Percentiles rank a stretch among this genome's conserved stretches.
Evolutionary conservation across 2,113 vertebrate genomes (phyloP).

Genomic region (Pheucticus melanocephalus): DNA sequence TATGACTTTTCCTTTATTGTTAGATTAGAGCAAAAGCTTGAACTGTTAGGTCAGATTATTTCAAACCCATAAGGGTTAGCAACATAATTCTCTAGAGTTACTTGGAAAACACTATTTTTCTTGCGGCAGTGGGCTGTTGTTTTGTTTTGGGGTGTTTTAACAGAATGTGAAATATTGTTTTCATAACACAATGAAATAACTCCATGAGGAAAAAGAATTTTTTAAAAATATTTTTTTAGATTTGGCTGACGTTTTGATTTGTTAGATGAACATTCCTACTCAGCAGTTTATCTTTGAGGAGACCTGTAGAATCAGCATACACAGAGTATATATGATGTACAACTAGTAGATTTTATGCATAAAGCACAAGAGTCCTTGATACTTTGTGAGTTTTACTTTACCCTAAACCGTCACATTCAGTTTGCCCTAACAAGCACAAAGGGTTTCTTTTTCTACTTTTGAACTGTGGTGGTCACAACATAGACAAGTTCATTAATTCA

Average conservation of each 20-base stretch:
- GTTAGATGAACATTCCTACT: not conserved
- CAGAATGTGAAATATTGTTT: not conserved
- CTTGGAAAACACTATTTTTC: not conserved
- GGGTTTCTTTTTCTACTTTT: not conserved
- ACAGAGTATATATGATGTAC: not conserved
- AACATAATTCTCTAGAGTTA: not conserved
- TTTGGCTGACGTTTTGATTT: not conserved
- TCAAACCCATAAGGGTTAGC: not conserved
- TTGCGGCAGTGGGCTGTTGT: not conserved
- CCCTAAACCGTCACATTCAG: not conserved
- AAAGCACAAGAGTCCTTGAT: rapidly evolving
- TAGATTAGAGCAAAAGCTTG: not conserved
- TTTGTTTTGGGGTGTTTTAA: not conserved
- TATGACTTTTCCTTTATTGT: not conserved
- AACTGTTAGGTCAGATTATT: not conserved
- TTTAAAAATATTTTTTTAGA: not conserved
- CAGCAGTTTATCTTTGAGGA: not conserved
- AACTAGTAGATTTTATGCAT: not conserved
- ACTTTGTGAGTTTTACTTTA: not conserved
- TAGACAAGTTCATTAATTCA: not conserved
- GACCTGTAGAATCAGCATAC: rapidly evolving
- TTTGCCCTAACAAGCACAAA: not conserved
- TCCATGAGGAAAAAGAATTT: not conserved
- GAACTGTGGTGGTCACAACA: not conserved
- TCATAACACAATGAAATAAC: not conserved